Percentiles rank a stretch among this genome's conserved stretches.
Evolutionary conservation across 2,797 vertebrate species (phyloP).

Genomic region (Parambassis ranga): DNA sequence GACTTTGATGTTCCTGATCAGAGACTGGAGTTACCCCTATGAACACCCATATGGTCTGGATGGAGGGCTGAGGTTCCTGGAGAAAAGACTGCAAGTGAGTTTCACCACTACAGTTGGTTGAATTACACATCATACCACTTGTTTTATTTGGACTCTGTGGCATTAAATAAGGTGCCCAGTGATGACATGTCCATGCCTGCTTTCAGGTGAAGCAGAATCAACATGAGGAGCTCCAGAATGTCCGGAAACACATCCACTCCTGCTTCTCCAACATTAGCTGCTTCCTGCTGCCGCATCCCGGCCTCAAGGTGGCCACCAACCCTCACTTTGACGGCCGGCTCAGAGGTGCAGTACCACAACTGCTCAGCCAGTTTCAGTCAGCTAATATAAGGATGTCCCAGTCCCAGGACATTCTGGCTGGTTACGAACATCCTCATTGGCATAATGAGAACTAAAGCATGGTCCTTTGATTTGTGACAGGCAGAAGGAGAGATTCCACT

Average conservation of each 20-base stretch:
- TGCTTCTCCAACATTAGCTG: constrained; percentile 96
- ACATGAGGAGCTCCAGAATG: constrained; percentile 96
- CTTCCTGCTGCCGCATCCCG: constrained; percentile 96
- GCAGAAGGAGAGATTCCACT: no score
- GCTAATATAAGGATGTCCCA: no score
- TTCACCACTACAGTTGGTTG: neutral
- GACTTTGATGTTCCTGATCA: constrained; percentile 95
- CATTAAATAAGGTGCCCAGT: neutral
- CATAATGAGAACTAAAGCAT: no score
- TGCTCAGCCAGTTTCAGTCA: no score
- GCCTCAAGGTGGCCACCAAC: constrained; percentile 96
- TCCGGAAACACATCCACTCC: constrained; percentile 95
- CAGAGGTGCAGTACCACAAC: constrained; percentile 79
- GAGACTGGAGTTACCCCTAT: constrained; percentile 97
- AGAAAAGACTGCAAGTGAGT: constrained; percentile 88
- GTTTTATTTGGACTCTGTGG: neutral
- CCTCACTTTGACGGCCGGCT: constrained; percentile 93
- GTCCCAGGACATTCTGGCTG: no score
- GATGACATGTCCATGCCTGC: neutral
- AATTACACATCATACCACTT: neutral
- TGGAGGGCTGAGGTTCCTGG: constrained; percentile 88
- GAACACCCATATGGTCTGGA: constrained; percentile 91
- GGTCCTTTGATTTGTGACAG: no score
- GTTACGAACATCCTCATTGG: no score
- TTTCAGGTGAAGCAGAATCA: constrained; percentile 95